phyloP scores from a whole-genome alignment of 1,140 invertebrate species.

The Lysiphlebus fabarum region DNA sequence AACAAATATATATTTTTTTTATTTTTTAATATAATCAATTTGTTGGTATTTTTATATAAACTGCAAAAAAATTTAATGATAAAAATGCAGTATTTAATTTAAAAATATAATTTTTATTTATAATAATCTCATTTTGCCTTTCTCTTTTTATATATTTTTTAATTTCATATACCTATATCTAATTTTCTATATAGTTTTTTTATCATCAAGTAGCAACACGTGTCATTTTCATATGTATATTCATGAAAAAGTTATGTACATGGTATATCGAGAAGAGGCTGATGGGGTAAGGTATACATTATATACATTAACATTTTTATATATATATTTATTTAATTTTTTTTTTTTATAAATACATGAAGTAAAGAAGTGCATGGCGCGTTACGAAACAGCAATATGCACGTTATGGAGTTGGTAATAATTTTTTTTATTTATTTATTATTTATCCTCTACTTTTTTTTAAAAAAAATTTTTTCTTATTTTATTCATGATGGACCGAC shows the following conservation, averaged over 20 bases:
- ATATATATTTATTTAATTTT: too few species aligned
- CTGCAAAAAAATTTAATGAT: too few species aligned
- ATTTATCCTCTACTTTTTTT: neutral
- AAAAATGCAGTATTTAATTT: too few species aligned
- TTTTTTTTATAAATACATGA: too few species aligned
- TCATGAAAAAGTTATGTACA: neutral
- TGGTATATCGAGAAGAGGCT: neutral
- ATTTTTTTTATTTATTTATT: neutral
- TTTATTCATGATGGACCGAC: neutral
- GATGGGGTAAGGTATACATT: neutral
- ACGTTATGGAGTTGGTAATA: conserved; percentile 17
- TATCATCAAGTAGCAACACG: conserved; percentile 5
- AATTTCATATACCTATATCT: too few species aligned
- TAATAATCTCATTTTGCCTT: conserved; percentile 4
- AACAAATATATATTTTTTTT: too few species aligned
- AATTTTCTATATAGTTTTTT: too few species aligned
- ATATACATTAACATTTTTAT: too few species aligned
- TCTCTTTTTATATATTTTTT: conserved; percentile 5
- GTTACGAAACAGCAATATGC: conserved; percentile 18
- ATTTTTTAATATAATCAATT: too few species aligned
- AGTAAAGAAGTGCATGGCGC: neutral
- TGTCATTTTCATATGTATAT: conserved; percentile 19
- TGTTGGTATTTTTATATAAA: too few species aligned
- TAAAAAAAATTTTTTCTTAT: too few species aligned
- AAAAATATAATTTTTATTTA: neutral